These are phyloP conservation scores for Babyrousa celebensis DNA, from an alignment of 2,797 vertebrate genomes.

Conservation along the genomic window DNA sequence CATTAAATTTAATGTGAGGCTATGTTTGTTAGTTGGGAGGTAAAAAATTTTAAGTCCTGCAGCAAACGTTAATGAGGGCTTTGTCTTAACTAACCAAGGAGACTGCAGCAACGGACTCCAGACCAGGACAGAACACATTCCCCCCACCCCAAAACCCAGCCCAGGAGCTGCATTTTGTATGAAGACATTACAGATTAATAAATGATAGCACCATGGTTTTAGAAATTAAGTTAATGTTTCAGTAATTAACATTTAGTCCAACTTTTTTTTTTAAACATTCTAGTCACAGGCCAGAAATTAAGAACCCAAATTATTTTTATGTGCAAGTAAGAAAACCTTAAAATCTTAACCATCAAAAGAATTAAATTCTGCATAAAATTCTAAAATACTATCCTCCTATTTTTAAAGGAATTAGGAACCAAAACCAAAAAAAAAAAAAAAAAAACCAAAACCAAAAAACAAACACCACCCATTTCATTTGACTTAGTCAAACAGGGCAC, in stretches of 20 bases:
- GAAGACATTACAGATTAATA: slow-evolving; percentile 97
- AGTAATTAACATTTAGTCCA: slow-evolving; percentile 97
- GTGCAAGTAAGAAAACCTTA: slow-evolving; percentile 98
- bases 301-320: slow-evolving; percentile 97
- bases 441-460: slow-evolving; percentile 90
- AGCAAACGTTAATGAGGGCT: slow-evolving; percentile 94
- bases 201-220: slow-evolving; percentile 98
- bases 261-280: slow-evolving; percentile 95
- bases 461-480: slow-evolving; percentile 91
- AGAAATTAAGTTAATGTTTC: slow-evolving; percentile 96
- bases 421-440: slow-evolving; percentile 87
- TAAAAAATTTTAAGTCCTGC: slow-evolving; percentile 95
- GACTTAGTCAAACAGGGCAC: slow-evolving; percentile 95
- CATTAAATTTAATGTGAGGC: slow-evolving; percentile 92
- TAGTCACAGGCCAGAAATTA: slow-evolving; percentile 98
- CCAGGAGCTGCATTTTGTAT: slow-evolving; percentile 94
- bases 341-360: slow-evolving; percentile 98
- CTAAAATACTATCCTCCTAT: slow-evolving; percentile 96
- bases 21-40: slow-evolving; percentile 94
- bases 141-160: slow-evolving; percentile 91
- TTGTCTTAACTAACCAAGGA: slow-evolving; percentile 94
- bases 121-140: slow-evolving; percentile 93
- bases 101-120: slow-evolving; percentile 92
- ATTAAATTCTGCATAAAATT: slow-evolving; percentile 96
- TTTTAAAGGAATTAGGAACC: slow-evolving; percentile 95